Percentiles rank a stretch among this genome's conserved stretches.
These are phyloP conservation scores for Macaca nemestrina DNA, from an alignment of 2,113 vertebrate genomes.

Conservation along the genomic window DNA sequence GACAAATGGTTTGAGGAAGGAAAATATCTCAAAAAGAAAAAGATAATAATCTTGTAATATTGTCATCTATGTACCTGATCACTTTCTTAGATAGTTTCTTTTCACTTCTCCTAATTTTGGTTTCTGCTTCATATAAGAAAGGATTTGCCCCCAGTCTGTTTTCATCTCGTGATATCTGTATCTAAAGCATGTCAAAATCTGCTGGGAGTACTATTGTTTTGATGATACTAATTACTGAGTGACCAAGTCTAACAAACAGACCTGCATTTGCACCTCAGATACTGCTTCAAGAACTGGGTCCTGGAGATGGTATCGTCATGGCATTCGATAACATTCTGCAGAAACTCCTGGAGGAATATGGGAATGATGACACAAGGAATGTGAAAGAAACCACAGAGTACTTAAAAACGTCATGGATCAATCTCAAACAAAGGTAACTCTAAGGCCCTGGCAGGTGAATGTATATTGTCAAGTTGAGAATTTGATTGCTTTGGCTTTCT, in stretches of 20 bases:
- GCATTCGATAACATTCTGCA: slow-evolving; percentile 93
- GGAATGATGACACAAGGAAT: slow-evolving; percentile 92
- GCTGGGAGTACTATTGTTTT: background rate
- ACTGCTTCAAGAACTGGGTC: slow-evolving; percentile 91
- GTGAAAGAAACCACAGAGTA: slow-evolving; percentile 94
- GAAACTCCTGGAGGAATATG: slow-evolving; percentile 93
- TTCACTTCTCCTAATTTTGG: slow-evolving; percentile 2
- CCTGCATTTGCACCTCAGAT: slow-evolving; percentile 81
- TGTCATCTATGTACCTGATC: background rate
- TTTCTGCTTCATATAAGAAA: background rate
- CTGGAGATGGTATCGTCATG: slow-evolving; percentile 87
- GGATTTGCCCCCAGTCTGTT: background rate
- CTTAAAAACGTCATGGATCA: slow-evolving; percentile 90
- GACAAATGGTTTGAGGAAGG: background rate
- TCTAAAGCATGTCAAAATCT: background rate
- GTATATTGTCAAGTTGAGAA: background rate
- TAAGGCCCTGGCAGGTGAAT: background rate
- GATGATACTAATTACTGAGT: background rate
- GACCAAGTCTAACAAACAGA: background rate
- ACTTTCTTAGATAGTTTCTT: background rate
- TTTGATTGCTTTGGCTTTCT: background rate
- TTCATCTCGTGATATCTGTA: background rate
- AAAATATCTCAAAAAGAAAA: background rate
- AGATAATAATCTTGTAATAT: background rate
- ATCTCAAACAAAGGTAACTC: slow-evolving; percentile 92